phyloP scores from a whole-genome alignment of 92 coral and sea anemone genomes.

The Parazoanthus atlanticus region DNA sequence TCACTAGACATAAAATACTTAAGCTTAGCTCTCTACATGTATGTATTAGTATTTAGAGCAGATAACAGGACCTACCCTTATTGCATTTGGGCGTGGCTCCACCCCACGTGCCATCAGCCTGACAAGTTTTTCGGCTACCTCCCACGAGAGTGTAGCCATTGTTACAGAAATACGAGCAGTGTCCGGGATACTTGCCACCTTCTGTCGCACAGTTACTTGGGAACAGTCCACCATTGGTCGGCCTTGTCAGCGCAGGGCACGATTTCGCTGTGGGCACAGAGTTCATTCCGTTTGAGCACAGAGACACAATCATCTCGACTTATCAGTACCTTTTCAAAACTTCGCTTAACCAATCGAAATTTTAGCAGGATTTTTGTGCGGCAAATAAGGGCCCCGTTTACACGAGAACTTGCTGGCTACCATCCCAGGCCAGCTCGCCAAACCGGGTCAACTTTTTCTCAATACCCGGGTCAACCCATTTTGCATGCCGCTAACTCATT shows the following conservation, averaged over 20 bases:
- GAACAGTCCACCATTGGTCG: constrained; percentile 26
- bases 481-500: no score
- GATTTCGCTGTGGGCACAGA: constrained; percentile 7
- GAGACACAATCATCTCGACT: no score
- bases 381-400: no score
- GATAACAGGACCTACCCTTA: not conserved
- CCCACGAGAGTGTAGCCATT: constrained; percentile 24
- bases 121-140: not conserved
- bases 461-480: no score
- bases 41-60: no score
- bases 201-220: not conserved
- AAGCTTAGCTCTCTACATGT: not conserved
- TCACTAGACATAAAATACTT: not conserved
- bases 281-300: not conserved
- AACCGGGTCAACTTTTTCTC: no score
- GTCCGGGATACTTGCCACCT: constrained; percentile 33
- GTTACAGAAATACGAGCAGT: constrained; percentile 37
- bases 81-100: constrained; percentile 11
- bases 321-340: no score
- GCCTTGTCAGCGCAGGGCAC: constrained; percentile 23
- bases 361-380: no score
- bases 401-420: no score
- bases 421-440: no score
- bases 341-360: no score
- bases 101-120: constrained; percentile 32